phyloP scores from a whole-genome alignment of 2,113 vertebrate species.

The Stigmatopora argus region DNA sequence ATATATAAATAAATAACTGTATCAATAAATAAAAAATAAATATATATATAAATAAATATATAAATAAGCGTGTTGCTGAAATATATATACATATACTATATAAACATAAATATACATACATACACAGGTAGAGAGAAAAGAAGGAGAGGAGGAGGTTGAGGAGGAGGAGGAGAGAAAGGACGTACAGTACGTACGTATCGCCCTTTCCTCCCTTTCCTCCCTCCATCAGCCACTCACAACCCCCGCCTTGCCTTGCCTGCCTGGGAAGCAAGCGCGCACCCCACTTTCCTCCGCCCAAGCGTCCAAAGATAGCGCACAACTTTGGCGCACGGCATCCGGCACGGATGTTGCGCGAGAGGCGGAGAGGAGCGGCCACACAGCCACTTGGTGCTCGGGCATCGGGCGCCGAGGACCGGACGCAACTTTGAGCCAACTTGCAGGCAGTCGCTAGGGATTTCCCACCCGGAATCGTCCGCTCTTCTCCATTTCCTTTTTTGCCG shows the following conservation, averaged over 20 bases:
- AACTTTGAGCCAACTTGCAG: constrained; percentile 38
- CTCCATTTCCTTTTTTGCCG: not conserved
- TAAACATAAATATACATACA: constrained; percentile 16
- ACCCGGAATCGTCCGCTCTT: constrained; percentile 42
- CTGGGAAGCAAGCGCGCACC: constrained; percentile 41
- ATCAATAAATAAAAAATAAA: too few relatives aligned
- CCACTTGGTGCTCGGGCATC: constrained; percentile 39
- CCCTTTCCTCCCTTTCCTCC: constrained; percentile 52
- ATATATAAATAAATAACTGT: too few relatives aligned
- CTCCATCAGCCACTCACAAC: constrained; percentile 41
- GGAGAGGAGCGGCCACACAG: constrained; percentile 52
- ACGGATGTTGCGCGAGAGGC: constrained; percentile 66
- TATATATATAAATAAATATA: too few relatives aligned
- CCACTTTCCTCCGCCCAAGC: not conserved
- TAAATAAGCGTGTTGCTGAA: too few relatives aligned
- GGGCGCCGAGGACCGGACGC: constrained; percentile 23
- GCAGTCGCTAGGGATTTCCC: constrained; percentile 44
- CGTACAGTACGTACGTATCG: constrained; percentile 18
- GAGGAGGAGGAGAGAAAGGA: constrained; percentile 24
- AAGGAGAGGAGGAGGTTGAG: not conserved
- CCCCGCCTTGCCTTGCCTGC: constrained; percentile 19
- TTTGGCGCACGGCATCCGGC: constrained; percentile 45
- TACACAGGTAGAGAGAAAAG: constrained; percentile 8
- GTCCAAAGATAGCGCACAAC: not conserved
- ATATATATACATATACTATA: too few relatives aligned